Conservation (phyloP, 2,888 invertebrate species). For the Stenurella melanura region DNA sequence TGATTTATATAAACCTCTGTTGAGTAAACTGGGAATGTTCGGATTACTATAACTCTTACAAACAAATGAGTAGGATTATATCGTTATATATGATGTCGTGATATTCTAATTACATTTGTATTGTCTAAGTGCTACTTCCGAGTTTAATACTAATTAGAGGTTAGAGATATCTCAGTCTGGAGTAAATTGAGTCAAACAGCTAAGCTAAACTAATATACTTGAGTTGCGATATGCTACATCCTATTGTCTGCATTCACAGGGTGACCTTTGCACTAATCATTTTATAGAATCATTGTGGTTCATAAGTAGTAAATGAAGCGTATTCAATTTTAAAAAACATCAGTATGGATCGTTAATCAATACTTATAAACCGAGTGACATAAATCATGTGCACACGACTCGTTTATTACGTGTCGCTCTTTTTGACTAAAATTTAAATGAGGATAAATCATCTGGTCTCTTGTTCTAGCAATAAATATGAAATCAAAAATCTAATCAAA, state of each 20-base stretch:
- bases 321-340: too few species aligned
- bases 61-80: constrained; percentile 14
- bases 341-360: too few species aligned
- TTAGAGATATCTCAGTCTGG: background rate
- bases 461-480: too few species aligned
- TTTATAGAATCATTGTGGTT: too few species aligned
- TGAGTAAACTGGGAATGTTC: background rate
- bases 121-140: constrained; percentile 15
- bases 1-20: background rate
- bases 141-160: constrained; percentile 5
- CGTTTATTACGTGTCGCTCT: too few species aligned
- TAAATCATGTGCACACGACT: too few species aligned
- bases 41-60: constrained; percentile 2
- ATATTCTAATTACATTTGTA: constrained; percentile 8
- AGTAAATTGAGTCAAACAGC: background rate
- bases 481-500: too few species aligned
- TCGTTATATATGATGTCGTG: background rate
- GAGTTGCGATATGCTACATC: background rate
- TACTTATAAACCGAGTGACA: too few species aligned
- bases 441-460: too few species aligned
- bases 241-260: background rate
- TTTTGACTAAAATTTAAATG: too few species aligned
- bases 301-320: too few species aligned
- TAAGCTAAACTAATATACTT: background rate
- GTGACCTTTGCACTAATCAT: background rate